Conservation (phyloP, 2,797 vertebrate species). For the Parambassis ranga region DNA sequence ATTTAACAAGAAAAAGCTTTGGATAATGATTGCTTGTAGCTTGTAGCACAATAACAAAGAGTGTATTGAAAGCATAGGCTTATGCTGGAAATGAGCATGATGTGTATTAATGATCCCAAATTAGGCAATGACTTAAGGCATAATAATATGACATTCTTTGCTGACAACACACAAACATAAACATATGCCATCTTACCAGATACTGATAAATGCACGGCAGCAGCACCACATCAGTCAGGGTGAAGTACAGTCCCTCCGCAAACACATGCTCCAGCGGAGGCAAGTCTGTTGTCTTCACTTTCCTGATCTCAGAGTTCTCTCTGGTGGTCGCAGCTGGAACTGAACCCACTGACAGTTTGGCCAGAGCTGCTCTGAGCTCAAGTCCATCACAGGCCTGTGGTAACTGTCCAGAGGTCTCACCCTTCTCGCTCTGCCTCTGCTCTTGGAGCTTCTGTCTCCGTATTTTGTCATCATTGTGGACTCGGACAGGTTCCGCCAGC, state of each 20-base stretch:
- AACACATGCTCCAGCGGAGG: constrained; percentile 91
- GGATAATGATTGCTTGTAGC: not conserved
- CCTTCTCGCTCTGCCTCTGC: constrained; percentile 65
- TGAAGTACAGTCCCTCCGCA: constrained; percentile 96
- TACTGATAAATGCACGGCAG: constrained; percentile 93
- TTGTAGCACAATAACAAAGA: not conserved
- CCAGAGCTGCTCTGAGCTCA: constrained; percentile 87
- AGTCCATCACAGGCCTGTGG: constrained; percentile 53
- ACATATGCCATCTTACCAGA: constrained; percentile 83
- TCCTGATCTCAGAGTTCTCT: constrained; percentile 88
- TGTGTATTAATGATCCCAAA: constrained; percentile 2
- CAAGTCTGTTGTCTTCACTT: constrained; percentile 87
- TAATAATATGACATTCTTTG: constrained; percentile 13
- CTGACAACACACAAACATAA: constrained; percentile 4
- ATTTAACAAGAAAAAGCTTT: not conserved
- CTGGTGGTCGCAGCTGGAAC: constrained; percentile 71
- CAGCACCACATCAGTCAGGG: constrained; percentile 92
- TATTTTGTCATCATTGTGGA: constrained; percentile 98
- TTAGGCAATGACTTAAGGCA: not conserved
- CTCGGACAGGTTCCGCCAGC: constrained; percentile 90
- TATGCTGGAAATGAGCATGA: not conserved
- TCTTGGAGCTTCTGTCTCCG: constrained; percentile 91
- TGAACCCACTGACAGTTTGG: constrained; percentile 81
- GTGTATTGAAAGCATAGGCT: not conserved
- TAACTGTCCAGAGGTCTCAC: not conserved